Base-by-base conservation (phyloP, 2,797 vertebrate genomes). In the Smutsia temminckii region DNA sequence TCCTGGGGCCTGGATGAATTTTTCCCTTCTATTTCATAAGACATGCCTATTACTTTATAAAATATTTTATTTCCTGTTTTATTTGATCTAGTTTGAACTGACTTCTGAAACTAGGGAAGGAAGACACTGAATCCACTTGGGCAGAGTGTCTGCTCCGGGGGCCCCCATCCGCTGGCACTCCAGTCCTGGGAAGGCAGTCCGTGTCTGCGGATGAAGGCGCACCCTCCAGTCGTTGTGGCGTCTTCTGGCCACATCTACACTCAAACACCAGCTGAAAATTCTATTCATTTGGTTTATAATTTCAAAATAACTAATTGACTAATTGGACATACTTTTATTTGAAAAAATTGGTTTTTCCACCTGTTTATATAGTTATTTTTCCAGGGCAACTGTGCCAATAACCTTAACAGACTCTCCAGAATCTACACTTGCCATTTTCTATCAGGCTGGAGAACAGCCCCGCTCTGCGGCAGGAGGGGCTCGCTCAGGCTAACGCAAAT, bases 111-210 rank as follows among this genome's bases (percentile, higher is more conserved):
- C 63, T 12, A 20, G 8, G 40, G 71, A 46, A 51, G n/a, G 17
- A 51, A 90, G 77, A 46, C 4, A 2, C 12, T 3, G 46, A 71
- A 3, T 0, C 2, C 29, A 20, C 27, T 40, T 0, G 0, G 0
- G 14, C 3, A 2, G 18, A 8, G 46, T 0, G 0, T 17, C 11
- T 1, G 0, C 42, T 1, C 55, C 0, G 12, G 25, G 6, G 0
- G n/a, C 25, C 42, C 13, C 3, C 0, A 6, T 0, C 37, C 0
- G 0, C 1, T 0, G 0, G 53, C 1, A 1, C 17, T 2, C 23
- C 7, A 2, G 4, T 14, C 40, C 53, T 18, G 6, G 29, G 32
- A 13, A 8, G 5, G 5, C 7, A 2, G 2, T 21, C n/a, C 13
- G 0, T 5, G 10, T 34, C 3, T 6, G 2, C 1, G 1, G 2